Base-by-base conservation (phyloP, 2,113 vertebrate species). In the Oreochromis niloticus region DNA sequence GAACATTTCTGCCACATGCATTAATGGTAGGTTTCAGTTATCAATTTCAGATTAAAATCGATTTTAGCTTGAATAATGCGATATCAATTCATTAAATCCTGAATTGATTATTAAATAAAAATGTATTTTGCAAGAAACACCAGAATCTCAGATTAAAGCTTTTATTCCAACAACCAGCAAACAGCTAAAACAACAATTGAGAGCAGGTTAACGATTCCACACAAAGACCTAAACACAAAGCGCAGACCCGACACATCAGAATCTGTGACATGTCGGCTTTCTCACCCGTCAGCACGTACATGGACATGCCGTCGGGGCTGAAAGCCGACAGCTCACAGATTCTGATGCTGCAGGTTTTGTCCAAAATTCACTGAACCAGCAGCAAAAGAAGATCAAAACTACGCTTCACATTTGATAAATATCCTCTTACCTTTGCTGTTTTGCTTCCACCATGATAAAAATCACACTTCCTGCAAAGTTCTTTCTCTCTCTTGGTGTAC, bases 81-180 rank as follows among this genome's bases (percentile, higher is more conserved):
- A 27, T 56, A 56, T 27, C 0, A 4, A 55, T 55, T 12, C 10
- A 56, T 56, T 56, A 27, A 56, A 56, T 27, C 55, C 55, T 56
- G 22, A 56, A 56, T 56, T 0, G 6, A 13, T 56, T 56, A 27
- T 7, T 24, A 27, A 7, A 34, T 34, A 34, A 3, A 34, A 34
- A 6, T 54, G 2, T 54, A 22, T 54, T 7, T 56, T 27, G 55
- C 22, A 7, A 56, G 55, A 56, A 56, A 27, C 55, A 56, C 55
- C 12, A 56, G 55, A 56, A 56, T 56, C 22, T 27, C 22, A 56
- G 22, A 4, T 27, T 27, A 56, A 56, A 56, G 55, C 55, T 56
- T 56, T 56, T 12, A 56, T 56, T 56, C 55, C 55, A 56, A 56
- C 22, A 56, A 56, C 55, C 55, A 56, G 7, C 55, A 56, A 56